Evolutionary conservation across 2,888 invertebrate species (phyloP), one percentile per base, ranked within the genome.

Genomic region (Mycalesis mineus): DNA sequence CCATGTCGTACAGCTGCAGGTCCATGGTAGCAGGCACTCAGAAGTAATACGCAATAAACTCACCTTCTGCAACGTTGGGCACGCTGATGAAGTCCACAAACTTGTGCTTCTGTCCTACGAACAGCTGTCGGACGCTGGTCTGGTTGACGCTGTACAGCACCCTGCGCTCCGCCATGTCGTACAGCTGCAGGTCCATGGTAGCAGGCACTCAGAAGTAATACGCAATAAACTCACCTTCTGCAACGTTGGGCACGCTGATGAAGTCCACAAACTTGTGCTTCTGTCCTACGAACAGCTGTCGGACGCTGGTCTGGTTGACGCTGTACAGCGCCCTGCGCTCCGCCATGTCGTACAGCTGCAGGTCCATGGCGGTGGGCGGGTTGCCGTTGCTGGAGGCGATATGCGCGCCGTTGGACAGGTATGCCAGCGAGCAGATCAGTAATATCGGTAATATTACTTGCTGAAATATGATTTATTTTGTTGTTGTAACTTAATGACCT

Each of bases 401-500:
- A 0, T 33, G 15, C 11, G 15, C 48, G 0, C 69, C 67, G 65
- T 75, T 75, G n/a, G 57, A 55, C 0, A 58, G 7, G 0, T 58
- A 22, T 0, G 77, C 75, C 51, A 75, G 57, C 5, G 66, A 1
- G 33, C 60, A 57, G 28, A 80, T 63, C 39, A 73, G 17, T 0
- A 62, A 0, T 4, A 84, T 60, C 0, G 85, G 84, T 0, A 81
- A n/a, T 0, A 80, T 0, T 1, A 78, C 45, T 80, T 82, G 80
- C 84, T 84, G 78, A 7, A 57, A 59, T 39, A 39, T 1, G 31
- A 15, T 31, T 6, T 13, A n/a, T 2, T 9, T 33, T 33, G 7
- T 33, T 7, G 9, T 33, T n/a, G n/a, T n/a, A n/a, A n/a, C n/a
- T n/a, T n/a, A n/a, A n/a, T n/a, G n/a, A n/a, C n/a, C n/a, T n/a